Conservation (phyloP, 2,888 invertebrate species). For the Podotricha telesiphe region DNA sequence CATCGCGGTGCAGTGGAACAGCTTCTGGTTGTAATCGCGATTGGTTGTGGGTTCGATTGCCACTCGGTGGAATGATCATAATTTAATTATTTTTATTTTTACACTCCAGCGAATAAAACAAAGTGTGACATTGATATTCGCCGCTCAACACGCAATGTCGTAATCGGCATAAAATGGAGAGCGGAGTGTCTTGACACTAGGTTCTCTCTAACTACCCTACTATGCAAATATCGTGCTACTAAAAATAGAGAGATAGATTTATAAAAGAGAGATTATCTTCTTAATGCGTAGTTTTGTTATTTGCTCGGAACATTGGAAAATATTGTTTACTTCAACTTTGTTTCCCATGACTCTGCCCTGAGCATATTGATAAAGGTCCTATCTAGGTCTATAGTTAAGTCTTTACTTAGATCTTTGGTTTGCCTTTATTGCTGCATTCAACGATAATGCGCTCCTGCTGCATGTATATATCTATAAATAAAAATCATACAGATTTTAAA, state of each 20-base stretch:
- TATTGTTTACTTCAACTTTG: not conserved
- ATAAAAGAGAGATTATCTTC: slow-evolving; percentile 4
- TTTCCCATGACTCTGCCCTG: slow-evolving; percentile 19
- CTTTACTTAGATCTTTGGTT: slow-evolving; percentile 22
- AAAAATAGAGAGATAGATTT: not conserved
- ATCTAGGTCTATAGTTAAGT: slow-evolving; percentile 20
- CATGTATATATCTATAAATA: not conserved
- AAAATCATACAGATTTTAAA: not conserved
- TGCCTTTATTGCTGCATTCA: slow-evolving; percentile 5
- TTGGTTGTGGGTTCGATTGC: too few relatives aligned
- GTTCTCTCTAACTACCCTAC: too few relatives aligned
- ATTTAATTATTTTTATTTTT: too few relatives aligned
- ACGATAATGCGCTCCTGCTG: not conserved
- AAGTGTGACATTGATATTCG: too few relatives aligned
- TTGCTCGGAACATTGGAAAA: slow-evolving; percentile 6
- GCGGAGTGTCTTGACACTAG: too few relatives aligned
- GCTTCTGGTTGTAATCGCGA: too few relatives aligned
- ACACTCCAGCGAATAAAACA: too few relatives aligned
- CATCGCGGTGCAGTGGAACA: too few relatives aligned
- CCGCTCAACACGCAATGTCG: too few relatives aligned
- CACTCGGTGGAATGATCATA: too few relatives aligned
- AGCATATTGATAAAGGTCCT: slow-evolving; percentile 1
- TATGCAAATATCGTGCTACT: too few relatives aligned
- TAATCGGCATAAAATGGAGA: too few relatives aligned
- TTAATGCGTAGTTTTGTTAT: slow-evolving; percentile 8